A percentile compares a stretch with the other conserved stretches of the same genome.
Evolutionary conservation across 1,140 invertebrate species (phyloP).

Genomic region (Conus betulinus): DNA sequence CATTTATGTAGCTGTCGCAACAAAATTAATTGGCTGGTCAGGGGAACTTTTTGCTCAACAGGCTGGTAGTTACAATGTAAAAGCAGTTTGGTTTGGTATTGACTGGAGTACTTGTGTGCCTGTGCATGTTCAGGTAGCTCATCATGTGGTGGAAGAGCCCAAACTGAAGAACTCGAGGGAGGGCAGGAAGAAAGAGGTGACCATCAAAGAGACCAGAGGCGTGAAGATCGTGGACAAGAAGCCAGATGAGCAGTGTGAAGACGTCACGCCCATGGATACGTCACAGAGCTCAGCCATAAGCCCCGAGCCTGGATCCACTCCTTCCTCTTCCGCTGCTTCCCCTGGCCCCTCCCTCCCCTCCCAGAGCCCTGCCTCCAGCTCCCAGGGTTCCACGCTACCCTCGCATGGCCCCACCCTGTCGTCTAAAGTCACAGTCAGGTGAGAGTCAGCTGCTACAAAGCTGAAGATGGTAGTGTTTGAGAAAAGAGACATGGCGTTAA

Average conservation of each 20-base stretch:
- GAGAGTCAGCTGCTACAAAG: not conserved
- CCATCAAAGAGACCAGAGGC: not conserved
- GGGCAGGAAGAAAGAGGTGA: not conserved
- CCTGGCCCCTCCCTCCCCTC: not conserved
- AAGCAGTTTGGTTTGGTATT: too few relatives aligned
- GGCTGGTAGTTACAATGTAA: too few relatives aligned
- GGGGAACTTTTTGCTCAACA: too few relatives aligned
- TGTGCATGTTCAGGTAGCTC: slow-evolving; percentile 2
- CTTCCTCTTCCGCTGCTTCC: slow-evolving; percentile 12
- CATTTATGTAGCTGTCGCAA: too few relatives aligned
- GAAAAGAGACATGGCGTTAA: too few relatives aligned
- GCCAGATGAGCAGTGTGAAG: slow-evolving; percentile 31
- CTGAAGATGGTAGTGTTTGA: too few relatives aligned
- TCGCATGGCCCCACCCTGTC: not conserved
- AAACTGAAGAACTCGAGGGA: not conserved
- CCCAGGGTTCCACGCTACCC: not conserved
- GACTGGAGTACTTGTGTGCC: too few relatives aligned
- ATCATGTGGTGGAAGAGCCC: slow-evolving; percentile 21
- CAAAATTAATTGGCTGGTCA: too few relatives aligned
- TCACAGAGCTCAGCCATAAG: not conserved
- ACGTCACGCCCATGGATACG: not conserved
- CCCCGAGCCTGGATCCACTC: not conserved
- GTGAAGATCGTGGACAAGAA: not conserved
- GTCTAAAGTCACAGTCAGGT: slow-evolving; percentile 43
- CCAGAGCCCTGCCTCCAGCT: not conserved